phyloP scores from a whole-genome alignment of 2,888 invertebrate species.

The Drosophila prostipennis region DNA sequence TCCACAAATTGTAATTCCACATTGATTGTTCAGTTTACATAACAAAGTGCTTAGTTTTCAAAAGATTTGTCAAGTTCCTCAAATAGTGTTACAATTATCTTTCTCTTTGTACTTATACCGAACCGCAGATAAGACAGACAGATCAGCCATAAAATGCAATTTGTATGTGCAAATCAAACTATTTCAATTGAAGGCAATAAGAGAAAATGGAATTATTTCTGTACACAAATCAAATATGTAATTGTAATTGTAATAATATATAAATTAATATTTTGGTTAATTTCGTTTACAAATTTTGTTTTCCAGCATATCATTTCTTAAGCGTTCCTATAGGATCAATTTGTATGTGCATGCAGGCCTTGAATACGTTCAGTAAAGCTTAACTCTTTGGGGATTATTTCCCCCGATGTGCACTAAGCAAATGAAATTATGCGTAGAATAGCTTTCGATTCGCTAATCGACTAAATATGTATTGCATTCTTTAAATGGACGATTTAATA shows the following conservation, averaged over 20 bases:
- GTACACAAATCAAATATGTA: slow-evolving; percentile 47
- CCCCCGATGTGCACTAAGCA: slow-evolving; percentile 1
- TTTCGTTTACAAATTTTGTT: slow-evolving; percentile 22
- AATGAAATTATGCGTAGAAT: slow-evolving; percentile 15
- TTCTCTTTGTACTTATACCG: slow-evolving; percentile 34
- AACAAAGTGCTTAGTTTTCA: slow-evolving; percentile 10
- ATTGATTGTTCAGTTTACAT: slow-evolving; percentile 1
- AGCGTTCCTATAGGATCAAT: slow-evolving; percentile 37
- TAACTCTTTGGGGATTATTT: background rate
- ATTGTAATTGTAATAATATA: slow-evolving; percentile 36
- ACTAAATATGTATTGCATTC: slow-evolving; percentile 1
- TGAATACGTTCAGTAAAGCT: background rate
- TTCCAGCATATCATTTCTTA: slow-evolving; percentile 13
- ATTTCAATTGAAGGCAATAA: slow-evolving; percentile 22
- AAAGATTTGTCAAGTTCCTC: slow-evolving; percentile 37
- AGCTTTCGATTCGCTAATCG: slow-evolving; percentile 1
- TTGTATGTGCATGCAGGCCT: slow-evolving; percentile 3
- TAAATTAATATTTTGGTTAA: slow-evolving; percentile 18
- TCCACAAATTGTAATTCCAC: slow-evolving; percentile 4
- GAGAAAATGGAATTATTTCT: slow-evolving; percentile 31
- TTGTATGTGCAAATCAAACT: slow-evolving; percentile 28
- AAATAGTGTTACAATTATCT: slow-evolving; percentile 11
- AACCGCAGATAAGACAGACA: slow-evolving; percentile 5
- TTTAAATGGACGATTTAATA: background rate
- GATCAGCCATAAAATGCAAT: slow-evolving; percentile 5